Evolutionary conservation across 2,888 invertebrate genomes (phyloP), one percentile per base, ranked within the genome.

Genomic region (Caenorhabditis zanzibari): DNA sequence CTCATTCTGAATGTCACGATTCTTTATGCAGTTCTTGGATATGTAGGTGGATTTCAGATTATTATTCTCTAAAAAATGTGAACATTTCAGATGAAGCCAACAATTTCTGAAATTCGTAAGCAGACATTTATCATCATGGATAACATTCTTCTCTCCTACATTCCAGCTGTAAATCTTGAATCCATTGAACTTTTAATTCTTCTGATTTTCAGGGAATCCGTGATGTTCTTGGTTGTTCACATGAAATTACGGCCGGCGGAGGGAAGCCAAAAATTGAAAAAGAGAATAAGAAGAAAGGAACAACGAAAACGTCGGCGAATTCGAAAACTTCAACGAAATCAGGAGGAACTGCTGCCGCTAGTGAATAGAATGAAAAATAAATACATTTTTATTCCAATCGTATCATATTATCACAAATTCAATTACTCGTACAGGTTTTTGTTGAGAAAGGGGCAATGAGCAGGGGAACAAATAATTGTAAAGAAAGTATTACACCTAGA

Each of bases 41-140:
- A 54, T 54, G 77, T 71, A 41, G 41, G 74, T 26, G 7, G 10
- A 35, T 3, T n/a, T 47, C 14, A 6, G n/a, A 35, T 22, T 22
- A 0, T 16, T 26, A 6, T 64, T 12, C 22, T 26, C 54, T 19
- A 28, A 32, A 52, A 38, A 59, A 59, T n/a, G n/a, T 1, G 10
- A 28, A 28, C 49, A 59, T 44, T 49, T 26, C 76, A 76, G 80
- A 64, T 80, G 44, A 72, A 54, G 35, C 80, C 80, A 58, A 52
- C 49, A 14, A 47, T 72, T 44, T 44, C 41, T 5, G 72, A 80
- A 44, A 47, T 72, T 19, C 80, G 80, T 26, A 72, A 49, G 52
- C 58, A 72, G 49, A 72, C 63, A 16, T 80, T 73, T n/a, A 58
- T 80, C 64, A 64, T 80, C 14, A 80, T 80, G 72, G 80, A 80